A percentile compares a stretch with the other conserved stretches of the same genome.
phyloP scores from a whole-genome alignment of 2,113 vertebrate species.

The Propithecus coquereli region DNA sequence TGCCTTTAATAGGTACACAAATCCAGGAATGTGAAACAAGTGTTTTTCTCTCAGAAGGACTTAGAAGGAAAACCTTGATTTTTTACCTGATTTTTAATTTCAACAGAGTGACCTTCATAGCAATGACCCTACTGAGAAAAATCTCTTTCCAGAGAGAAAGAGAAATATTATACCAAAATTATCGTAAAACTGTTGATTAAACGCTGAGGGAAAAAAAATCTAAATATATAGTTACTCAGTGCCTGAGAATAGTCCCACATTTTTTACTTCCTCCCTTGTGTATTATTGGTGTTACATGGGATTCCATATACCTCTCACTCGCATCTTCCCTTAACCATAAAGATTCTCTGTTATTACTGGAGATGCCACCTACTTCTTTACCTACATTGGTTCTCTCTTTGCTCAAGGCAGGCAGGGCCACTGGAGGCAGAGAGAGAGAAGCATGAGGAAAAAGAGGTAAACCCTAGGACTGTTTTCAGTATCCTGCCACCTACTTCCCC shows the following conservation, averaged over 20 bases:
- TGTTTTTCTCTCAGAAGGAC: background rate
- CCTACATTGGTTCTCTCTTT: background rate
- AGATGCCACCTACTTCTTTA: background rate
- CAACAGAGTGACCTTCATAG: background rate
- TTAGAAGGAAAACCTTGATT: conserved; percentile 16
- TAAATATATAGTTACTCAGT: background rate
- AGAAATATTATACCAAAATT: background rate
- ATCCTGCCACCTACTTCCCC: background rate
- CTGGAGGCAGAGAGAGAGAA: background rate
- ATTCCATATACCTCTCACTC: background rate
- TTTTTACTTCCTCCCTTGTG: background rate
- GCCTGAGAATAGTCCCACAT: background rate
- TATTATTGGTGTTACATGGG: background rate
- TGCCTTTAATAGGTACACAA: background rate
- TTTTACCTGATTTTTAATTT: conserved; percentile 16
- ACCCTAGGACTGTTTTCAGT: background rate
- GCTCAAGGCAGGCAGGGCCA: background rate
- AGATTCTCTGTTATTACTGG: background rate
- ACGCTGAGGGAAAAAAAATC: background rate
- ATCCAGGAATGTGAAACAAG: background rate
- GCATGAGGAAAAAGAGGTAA: background rate
- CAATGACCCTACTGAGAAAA: background rate
- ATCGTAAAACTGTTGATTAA: background rate
- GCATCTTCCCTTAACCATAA: background rate
- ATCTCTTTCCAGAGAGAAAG: background rate